Evolutionary conservation across 1,140 invertebrate species (phyloP).

Genomic region (Episyrphus balteatus): DNA sequence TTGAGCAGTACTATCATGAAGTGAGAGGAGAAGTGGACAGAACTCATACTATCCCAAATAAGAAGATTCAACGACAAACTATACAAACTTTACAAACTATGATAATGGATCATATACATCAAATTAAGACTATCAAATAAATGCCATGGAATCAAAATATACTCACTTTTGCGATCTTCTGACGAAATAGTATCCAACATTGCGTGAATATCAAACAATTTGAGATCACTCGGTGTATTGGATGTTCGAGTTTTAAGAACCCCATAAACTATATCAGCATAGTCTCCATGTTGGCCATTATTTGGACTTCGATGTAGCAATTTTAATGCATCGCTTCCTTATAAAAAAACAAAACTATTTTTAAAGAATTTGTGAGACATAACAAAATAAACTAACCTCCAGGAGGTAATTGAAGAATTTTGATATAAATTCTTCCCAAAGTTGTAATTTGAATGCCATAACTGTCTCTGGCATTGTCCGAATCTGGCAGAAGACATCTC

Average conservation of each 20-base stretch:
- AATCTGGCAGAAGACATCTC: conserved; percentile 56
- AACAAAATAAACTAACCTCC: conserved; percentile 27
- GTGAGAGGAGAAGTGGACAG: too few species aligned
- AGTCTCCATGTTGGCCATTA: conserved; percentile 46
- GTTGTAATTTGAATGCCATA: conserved; percentile 56
- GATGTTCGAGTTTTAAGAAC: conserved; percentile 55
- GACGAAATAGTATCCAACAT: conserved; percentile 57
- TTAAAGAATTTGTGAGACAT: background rate
- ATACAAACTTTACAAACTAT: too few species aligned
- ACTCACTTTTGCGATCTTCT: conserved; percentile 37
- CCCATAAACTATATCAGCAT: conserved; percentile 58
- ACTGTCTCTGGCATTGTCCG: conserved; percentile 50
- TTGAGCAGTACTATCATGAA: too few species aligned
- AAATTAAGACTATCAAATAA: too few species aligned
- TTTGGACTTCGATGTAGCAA: conserved; percentile 46
- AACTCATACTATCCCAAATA: too few species aligned
- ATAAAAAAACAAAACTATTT: background rate
- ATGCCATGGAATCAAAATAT: too few species aligned
- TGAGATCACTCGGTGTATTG: conserved; percentile 37
- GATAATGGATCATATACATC: too few species aligned
- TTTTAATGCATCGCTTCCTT: conserved; percentile 51
- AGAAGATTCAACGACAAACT: too few species aligned
- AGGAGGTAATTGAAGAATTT: conserved; percentile 54
- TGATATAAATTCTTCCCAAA: conserved; percentile 54
- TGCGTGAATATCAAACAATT: conserved; percentile 53